phyloP scores from a whole-genome alignment of 35 echinoderm and acorn worm genomes.

The Lytechinus variegatus region DNA sequence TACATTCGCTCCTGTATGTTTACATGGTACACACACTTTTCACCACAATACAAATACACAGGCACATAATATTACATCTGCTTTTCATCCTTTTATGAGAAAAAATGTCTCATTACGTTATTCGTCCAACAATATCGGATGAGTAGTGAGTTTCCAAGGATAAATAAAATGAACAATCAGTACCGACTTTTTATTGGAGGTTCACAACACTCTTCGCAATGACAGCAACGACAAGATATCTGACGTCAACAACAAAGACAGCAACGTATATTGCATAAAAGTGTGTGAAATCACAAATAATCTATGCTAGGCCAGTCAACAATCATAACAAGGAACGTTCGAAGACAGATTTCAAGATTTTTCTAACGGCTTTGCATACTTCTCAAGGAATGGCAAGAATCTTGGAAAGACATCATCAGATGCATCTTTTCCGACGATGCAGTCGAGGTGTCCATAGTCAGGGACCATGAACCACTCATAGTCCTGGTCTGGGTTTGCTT shows the following conservation, averaged over 20 bases:
- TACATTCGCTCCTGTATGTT: too few species aligned
- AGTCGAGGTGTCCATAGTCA: conserved; percentile 72
- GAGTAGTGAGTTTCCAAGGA: not conserved
- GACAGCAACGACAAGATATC: too few species aligned
- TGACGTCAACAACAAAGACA: not conserved
- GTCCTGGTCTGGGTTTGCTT: conserved; percentile 70
- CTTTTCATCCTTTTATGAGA: too few species aligned
- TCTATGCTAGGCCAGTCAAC: too few species aligned
- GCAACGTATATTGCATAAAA: not conserved
- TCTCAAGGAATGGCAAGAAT: conserved; percentile 73
- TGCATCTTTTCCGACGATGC: conserved; percentile 74
- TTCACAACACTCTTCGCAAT: not conserved
- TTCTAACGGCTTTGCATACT: conserved; percentile 45
- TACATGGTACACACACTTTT: too few species aligned
- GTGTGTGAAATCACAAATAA: too few species aligned
- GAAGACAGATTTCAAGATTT: not conserved
- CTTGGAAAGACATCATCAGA: conserved; percentile 64
- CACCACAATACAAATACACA: too few species aligned
- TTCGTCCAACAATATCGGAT: too few species aligned
- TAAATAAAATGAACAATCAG: not conserved
- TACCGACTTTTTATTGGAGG: not conserved
- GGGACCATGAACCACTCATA: conserved; percentile 60
- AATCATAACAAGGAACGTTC: not conserved
- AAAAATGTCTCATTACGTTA: too few species aligned
- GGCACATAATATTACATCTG: too few species aligned